phyloP scores from a whole-genome alignment of 2,888 invertebrate genomes.

The Polymixis lichenea region DNA sequence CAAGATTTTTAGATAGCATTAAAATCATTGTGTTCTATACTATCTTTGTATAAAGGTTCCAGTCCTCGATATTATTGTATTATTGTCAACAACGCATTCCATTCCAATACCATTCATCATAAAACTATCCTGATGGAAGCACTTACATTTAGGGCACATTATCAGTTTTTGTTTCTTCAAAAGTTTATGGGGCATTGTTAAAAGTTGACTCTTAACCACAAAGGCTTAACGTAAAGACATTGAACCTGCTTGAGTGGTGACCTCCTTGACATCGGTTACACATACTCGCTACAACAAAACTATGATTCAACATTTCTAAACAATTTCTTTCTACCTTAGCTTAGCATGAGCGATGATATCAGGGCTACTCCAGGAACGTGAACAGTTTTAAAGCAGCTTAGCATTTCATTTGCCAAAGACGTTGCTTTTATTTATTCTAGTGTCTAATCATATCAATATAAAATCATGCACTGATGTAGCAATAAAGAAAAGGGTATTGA shows the following conservation, averaged over 20 bases:
- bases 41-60: slow-evolving; percentile 1
- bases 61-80: slow-evolving; percentile 26
- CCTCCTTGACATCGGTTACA: slow-evolving; percentile 78
- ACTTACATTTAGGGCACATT: slow-evolving; percentile 81
- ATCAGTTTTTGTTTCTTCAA: slow-evolving; percentile 74
- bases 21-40: background rate
- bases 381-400: slow-evolving; percentile 14
- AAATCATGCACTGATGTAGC: slow-evolving; percentile 17
- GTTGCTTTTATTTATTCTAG: slow-evolving; percentile 3
- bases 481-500: slow-evolving; percentile 55
- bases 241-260: slow-evolving; percentile 84
- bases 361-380: slow-evolving; percentile 50
- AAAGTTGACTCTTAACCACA: slow-evolving; percentile 77
- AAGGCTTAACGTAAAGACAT: slow-evolving; percentile 82
- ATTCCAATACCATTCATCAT: slow-evolving; percentile 60
- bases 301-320: slow-evolving; percentile 82
- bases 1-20: background rate
- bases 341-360: slow-evolving; percentile 75
- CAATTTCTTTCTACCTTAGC: slow-evolving; percentile 64
- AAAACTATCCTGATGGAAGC: slow-evolving; percentile 63
- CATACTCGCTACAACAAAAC: slow-evolving; percentile 71
- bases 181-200: slow-evolving; percentile 83
- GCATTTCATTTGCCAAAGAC: background rate
- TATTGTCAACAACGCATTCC: slow-evolving; percentile 44
- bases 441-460: slow-evolving; percentile 5